phyloP scores from a whole-genome alignment of 2,888 invertebrate species.

The Chloromyia formosa region DNA sequence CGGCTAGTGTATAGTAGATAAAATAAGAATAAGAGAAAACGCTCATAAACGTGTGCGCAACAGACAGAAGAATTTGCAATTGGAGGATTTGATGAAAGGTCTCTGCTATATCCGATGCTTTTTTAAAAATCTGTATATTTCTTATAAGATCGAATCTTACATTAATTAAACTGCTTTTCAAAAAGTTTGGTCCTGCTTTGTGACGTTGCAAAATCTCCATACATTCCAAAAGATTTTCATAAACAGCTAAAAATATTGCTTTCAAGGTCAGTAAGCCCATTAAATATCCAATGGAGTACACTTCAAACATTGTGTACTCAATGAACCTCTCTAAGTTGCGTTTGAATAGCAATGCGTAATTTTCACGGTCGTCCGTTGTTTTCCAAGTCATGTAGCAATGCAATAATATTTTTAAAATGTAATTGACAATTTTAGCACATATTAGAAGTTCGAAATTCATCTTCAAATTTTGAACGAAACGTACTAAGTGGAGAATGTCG shows the following conservation, averaged over 20 bases:
- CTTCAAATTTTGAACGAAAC: not conserved
- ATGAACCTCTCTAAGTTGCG: conserved; percentile 12
- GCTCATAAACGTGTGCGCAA: not conserved
- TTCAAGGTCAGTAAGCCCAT: not conserved
- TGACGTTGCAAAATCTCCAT: not conserved
- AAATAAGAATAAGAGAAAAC: conserved; percentile 11
- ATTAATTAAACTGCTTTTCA: not conserved
- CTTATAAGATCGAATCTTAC: not conserved
- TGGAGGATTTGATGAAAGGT: conserved; percentile 21
- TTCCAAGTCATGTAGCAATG: conserved; percentile 4
- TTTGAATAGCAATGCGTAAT: not conserved
- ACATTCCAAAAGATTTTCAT: not conserved
- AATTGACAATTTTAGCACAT: not conserved
- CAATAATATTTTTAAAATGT: not conserved
- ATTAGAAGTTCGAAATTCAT: not conserved
- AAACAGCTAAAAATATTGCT: not conserved
- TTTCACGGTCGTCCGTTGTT: not conserved
- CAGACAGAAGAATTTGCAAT: not conserved
- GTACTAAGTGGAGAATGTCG: not conserved
- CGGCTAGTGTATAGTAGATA: not conserved
- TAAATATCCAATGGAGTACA: not conserved
- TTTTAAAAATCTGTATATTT: not conserved
- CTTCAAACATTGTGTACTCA: conserved; percentile 8
- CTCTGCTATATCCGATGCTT: not conserved
- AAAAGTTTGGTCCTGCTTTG: not conserved